Percentiles rank a stretch among this genome's conserved stretches.
Conservation (phyloP, 2,888 invertebrate species). For the Ichneumon xanthorius region DNA sequence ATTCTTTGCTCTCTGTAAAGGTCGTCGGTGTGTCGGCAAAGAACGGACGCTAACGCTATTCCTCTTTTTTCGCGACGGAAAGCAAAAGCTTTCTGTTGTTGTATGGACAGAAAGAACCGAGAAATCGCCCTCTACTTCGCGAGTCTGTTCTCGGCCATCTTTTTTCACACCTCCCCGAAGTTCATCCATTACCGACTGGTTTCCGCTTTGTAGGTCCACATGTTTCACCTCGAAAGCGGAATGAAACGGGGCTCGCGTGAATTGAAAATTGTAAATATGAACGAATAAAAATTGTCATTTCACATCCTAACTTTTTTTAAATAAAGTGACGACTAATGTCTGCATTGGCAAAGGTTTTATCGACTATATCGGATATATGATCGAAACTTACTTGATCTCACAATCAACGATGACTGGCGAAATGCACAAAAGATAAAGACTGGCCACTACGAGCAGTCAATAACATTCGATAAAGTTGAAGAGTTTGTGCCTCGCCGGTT, state of each 20-base stretch:
- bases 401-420: too few species aligned
- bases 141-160: constrained; percentile 25
- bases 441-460: neutral
- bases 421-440: too few species aligned
- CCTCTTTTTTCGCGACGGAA: neutral
- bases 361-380: too few species aligned
- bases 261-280: too few species aligned
- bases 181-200: neutral
- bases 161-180: constrained; percentile 16
- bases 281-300: too few species aligned
- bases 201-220: constrained; percentile 12
- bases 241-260: too few species aligned
- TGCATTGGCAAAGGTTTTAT: too few species aligned
- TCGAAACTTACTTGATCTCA: too few species aligned
- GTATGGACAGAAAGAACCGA: constrained; percentile 14
- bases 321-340: too few species aligned
- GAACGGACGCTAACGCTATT: constrained; percentile 25
- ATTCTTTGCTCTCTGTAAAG: constrained; percentile 54
- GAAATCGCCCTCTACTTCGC: constrained; percentile 19
- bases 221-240: neutral
- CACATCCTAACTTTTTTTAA: too few species aligned
- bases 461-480: constrained; percentile 17
- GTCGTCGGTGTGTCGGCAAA: constrained; percentile 44
- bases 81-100: neutral
- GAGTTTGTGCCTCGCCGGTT: neutral